These are phyloP conservation scores for Drosophila miranda DNA, from an alignment of 1,140 invertebrate species.

Conservation along the genomic window DNA sequence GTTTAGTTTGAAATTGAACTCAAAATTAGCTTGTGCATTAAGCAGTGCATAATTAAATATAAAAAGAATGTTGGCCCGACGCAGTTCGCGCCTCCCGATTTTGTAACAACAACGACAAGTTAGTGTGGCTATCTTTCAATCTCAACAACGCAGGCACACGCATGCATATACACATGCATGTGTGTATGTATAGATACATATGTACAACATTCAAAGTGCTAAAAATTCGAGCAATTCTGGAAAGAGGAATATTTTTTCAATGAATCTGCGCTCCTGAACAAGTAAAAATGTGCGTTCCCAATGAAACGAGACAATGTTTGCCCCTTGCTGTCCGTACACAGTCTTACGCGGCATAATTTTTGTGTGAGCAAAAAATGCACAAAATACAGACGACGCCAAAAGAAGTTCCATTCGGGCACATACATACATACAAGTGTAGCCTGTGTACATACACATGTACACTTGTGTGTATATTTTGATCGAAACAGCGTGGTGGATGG, in stretches of 20 bases:
- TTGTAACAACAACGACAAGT: constrained; percentile 67
- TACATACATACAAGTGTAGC: constrained; percentile 6
- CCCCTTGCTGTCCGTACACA: no score
- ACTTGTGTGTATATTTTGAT: constrained; percentile 12
- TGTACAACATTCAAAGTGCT: constrained; percentile 41
- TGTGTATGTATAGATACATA: constrained; percentile 62
- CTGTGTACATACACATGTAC: constrained; percentile 4
- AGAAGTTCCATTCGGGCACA: no score
- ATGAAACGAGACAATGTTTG: no score
- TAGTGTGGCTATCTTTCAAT: constrained; percentile 67
- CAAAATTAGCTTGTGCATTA: constrained; percentile 57
- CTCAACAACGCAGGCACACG: constrained; percentile 55
- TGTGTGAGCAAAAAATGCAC: background rate
- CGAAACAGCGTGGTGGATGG: no score
- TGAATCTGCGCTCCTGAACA: no score
- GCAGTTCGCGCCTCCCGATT: constrained; percentile 48
- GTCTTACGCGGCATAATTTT: no score
- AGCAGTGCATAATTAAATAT: constrained; percentile 58
- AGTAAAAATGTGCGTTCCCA: no score
- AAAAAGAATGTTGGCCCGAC: constrained; percentile 60
- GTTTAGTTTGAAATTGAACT: constrained; percentile 59
- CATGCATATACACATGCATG: constrained; percentile 63
- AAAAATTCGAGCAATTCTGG: constrained; percentile 34
- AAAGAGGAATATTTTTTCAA: constrained; percentile 25
- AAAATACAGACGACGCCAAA: constrained; percentile 1